Evolutionary conservation across 2,888 invertebrate genomes (phyloP), one percentile per base, ranked within the genome.

Genomic region (Xestia c-nigrum): DNA sequence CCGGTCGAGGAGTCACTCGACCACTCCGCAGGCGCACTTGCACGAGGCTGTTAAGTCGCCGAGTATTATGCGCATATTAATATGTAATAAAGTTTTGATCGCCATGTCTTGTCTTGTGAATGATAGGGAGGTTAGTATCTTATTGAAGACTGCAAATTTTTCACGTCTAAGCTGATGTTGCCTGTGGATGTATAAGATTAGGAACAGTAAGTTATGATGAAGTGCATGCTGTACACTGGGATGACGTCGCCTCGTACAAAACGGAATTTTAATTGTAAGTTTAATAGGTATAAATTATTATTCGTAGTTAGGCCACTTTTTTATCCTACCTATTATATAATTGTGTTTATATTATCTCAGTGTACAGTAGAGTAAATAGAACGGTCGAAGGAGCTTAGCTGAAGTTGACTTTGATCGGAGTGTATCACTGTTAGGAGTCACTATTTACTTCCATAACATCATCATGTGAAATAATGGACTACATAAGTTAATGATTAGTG

Each of bases 91-190:
- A 86, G 72, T 85, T 86, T 90, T 88, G 89, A 90, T 92, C 92
- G 95, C 94, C 95, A 93, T 91, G 92, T 95, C 94, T 95, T 95
- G 94, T 95, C 94, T 92, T 86, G 93, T 92, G 92, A 91, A 86
- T 89, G 92, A 89, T 92, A 91, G 91, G 89, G 88, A 90, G 92
- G 91, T 90, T 93, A 92, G 95, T 95, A 95, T 95, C 94, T 94
- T 94, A 95, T 90, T 93, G 95, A 96, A 96, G 96, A 96, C 96
- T 96, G 96, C 95, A 95, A 94, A 93, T 94, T 89, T 94, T 95
- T 95, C 94, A 94, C 92, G 92, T 93, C 87, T 94, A 84, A 95
- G 93, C 93, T 94, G 93, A 93, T 92, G 91, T 93, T 92, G 94
- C 92, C 93, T 92, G 93, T 93, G 93, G 89, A 90, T 93, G 90